Conservation (phyloP, 2,113 vertebrate species). For the Podocnemis expansa region DNA sequence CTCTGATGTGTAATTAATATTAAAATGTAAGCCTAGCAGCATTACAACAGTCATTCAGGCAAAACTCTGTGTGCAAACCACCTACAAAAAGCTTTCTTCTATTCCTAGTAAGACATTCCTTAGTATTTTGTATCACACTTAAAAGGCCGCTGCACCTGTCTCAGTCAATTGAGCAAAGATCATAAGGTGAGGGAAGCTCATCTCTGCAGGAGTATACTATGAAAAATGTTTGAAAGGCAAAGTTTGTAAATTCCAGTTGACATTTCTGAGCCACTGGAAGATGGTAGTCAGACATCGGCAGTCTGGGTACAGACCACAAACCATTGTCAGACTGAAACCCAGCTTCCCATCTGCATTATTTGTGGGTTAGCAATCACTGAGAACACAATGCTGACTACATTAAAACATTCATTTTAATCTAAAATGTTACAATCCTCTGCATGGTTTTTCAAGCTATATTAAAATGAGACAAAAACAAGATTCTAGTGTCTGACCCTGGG, state of each 20-base stretch:
- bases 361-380: neutral
- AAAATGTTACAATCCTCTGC: neutral
- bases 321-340: neutral
- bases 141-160: constrained; percentile 4
- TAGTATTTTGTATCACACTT: neutral
- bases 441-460: constrained; percentile 26
- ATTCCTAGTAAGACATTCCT: neutral
- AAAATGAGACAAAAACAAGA: constrained; percentile 44
- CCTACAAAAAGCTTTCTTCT: constrained; percentile 5
- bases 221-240: neutral
- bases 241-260: neutral
- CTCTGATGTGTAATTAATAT: constrained; percentile 45
- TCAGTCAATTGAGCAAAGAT: neutral
- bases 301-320: neutral
- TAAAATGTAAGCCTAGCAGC: constrained; percentile 43
- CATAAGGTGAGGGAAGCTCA: neutral
- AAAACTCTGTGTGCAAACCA: neutral
- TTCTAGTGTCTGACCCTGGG: constrained; percentile 30
- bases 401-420: neutral
- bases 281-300: neutral
- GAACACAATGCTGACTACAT: constrained; percentile 24
- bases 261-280: neutral
- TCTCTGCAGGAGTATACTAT: neutral
- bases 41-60: constrained; percentile 38
- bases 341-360: neutral